Base-by-base conservation (phyloP, 2,888 invertebrate species). In the Agrotis exclamationis region DNA sequence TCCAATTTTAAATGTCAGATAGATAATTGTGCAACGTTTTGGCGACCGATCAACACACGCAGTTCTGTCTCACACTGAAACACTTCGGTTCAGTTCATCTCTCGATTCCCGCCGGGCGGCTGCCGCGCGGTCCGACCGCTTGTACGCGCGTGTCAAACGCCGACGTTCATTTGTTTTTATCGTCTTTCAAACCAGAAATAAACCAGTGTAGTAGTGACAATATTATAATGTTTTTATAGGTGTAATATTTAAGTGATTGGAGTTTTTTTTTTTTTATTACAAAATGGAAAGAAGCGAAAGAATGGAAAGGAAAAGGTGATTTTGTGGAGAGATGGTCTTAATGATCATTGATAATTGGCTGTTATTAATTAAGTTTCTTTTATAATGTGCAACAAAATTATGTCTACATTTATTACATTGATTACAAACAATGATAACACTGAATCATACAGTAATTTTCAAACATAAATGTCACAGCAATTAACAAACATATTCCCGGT, bases 1-100 rank as follows among this genome's bases (percentile, higher is more conserved):
- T 95, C 95, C 95, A 94, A 95, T 96, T 96, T 96, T 95, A 95
- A 96, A 96, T 96, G 95, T 96, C 96, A 96, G 94, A 93, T 93
- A 94, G 95, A 94, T 95, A 95, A 95, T 96, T 96, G 95, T 95
- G 95, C 92, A 95, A 95, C 92, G 82, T 88, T 87, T 92, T 94
- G 95, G 95, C 95, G 92, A 89, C 90, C 86, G 88, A 90, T 94
- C 95, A 94, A 94, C 92, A 88, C 86, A 82, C 85, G 88, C 79
- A 90, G 90, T 90, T 90, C 86, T 91, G 92, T 92, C 92, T 91
- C 90, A 86, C 84, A 80, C 87, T 81, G 86, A 89, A 91, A 90
- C 90, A 92, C 90, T 93, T 91, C 89, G 92, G 91, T 93, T 87
- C 87, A 86, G 88, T 88, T 86, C 74, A 79, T 79, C 74, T 67